Base-by-base conservation (phyloP, 1,140 invertebrate species). In the Calephelis nemesis region DNA sequence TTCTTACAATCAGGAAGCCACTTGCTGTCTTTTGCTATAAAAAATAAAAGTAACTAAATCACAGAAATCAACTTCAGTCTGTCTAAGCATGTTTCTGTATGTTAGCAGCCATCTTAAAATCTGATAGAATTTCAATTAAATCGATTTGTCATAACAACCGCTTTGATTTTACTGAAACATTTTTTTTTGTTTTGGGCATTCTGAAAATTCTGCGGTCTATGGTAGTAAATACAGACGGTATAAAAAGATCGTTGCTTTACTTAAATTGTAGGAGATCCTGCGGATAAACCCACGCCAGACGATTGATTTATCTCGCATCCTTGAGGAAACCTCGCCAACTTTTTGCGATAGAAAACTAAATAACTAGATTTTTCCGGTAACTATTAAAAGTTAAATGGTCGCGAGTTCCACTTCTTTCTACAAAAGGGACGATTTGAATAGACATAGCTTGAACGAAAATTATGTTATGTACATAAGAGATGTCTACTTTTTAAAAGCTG, bases 271-370 rank as follows among this genome's bases (percentile, higher is more conserved):
- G 65, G 63, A 73, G 69, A 69, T 73, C 71, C 65, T 68, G 47
- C 64, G 70, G 67, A 74, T 74, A 73, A 73, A 73, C 65, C 62
- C 58, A 64, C 48, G 58, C 73, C 40, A 60, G 68, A 63, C 69
- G 73, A 74, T 73, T 73, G 70, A 74, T 74, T 74, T 74, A 74
- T 74, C 70, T 66, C 62, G 58, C 50, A 68, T 64, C 66, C 52
- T 66, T 67, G 66, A 66, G 65, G 67, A 67, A 68, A 62, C 48
- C 71, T 60, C 60, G 47, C 69, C 47, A 66, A 54, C 50, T 70
- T 70, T 70, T 49, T 70, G 60, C 48, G 39, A 62, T 45, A 50
- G 52, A 65, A 52, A 65, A 49, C 52, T 65, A 65, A 65, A 65
- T 47, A 50, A 63, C 49, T 65, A 65, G 52, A 65, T 65, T 65